phyloP scores from a whole-genome alignment of 2,113 vertebrate species.

The Pseudorhombus dupliciocellatus region DNA sequence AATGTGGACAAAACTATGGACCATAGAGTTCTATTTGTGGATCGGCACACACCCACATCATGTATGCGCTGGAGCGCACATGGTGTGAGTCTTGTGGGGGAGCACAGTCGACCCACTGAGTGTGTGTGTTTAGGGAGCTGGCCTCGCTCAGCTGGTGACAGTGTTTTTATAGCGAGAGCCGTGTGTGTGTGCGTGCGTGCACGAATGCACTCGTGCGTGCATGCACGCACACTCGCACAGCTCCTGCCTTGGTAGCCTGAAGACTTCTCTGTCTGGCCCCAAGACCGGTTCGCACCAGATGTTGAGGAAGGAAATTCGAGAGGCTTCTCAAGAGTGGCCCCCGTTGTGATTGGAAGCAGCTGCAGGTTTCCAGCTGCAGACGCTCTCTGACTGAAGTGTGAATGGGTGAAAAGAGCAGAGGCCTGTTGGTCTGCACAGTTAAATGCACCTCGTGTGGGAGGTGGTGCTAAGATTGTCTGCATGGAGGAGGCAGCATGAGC shows the following conservation, averaged over 20 bases:
- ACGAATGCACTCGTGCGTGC: background rate
- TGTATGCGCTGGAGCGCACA: slow-evolving; percentile 23
- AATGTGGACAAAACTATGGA: background rate
- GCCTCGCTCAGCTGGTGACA: slow-evolving; percentile 55
- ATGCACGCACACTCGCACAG: background rate
- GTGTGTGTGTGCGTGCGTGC: background rate
- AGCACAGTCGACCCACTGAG: slow-evolving; percentile 38
- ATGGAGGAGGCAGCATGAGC: slow-evolving; percentile 25
- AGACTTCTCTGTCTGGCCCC: slow-evolving; percentile 52
- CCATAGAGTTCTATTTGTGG: slow-evolving; percentile 5
- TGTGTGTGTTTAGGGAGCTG: slow-evolving; percentile 61
- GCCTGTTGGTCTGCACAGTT: slow-evolving; percentile 40
- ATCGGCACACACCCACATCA: slow-evolving; percentile 16
- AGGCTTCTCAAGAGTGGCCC: slow-evolving; percentile 42
- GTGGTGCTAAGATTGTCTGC: slow-evolving; percentile 9
- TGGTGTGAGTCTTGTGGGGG: slow-evolving; percentile 5
- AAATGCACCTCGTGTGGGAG: slow-evolving; percentile 42
- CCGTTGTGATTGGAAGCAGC: slow-evolving; percentile 53
- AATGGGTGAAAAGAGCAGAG: slow-evolving; percentile 28
- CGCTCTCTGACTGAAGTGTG: slow-evolving; percentile 26
- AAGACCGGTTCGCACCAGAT: slow-evolving; percentile 51
- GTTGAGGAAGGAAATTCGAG: slow-evolving; percentile 62
- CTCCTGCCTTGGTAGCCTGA: slow-evolving; percentile 27
- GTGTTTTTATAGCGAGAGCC: slow-evolving; percentile 54
- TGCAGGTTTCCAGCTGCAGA: slow-evolving; percentile 38